phyloP scores from a whole-genome alignment of 2,113 vertebrate genomes.

The Sinocyclocheilus anshuiensis region DNA sequence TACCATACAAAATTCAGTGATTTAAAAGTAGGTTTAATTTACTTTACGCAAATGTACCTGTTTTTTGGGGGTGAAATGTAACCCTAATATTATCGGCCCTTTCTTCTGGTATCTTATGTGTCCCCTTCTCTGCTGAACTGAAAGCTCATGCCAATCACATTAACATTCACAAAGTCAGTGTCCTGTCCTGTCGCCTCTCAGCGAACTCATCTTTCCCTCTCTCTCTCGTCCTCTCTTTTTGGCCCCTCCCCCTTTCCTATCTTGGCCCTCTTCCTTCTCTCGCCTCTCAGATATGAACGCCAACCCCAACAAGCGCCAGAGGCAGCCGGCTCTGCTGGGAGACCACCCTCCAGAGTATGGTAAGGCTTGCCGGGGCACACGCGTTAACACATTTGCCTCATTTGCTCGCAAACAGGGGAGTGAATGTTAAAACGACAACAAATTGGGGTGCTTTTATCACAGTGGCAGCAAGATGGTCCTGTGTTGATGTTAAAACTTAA shows the following conservation, averaged over 20 bases:
- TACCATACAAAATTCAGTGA: background rate
- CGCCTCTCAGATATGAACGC: constrained; percentile 81
- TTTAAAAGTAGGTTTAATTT: background rate
- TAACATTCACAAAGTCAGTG: background rate
- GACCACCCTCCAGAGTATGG: constrained; percentile 89
- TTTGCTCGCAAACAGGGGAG: constrained; percentile 34
- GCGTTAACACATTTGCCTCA: constrained; percentile 18
- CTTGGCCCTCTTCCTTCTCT: constrained; percentile 47
- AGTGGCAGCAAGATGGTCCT: constrained; percentile 55
- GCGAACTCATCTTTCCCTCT: constrained; percentile 45
- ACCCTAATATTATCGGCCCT: background rate
- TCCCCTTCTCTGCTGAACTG: background rate
- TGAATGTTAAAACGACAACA: constrained; percentile 29
- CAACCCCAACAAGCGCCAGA: constrained; percentile 87
- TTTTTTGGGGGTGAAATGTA: background rate
- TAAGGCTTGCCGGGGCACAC: constrained; percentile 55
- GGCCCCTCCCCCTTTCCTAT: constrained; percentile 24
- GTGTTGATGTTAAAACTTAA: constrained; percentile 40
- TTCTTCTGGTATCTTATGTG: background rate
- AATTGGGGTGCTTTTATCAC: constrained; percentile 45
- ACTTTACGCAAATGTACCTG: background rate
- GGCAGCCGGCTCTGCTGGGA: constrained; percentile 87
- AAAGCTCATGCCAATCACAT: background rate
- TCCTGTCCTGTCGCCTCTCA: constrained; percentile 22
- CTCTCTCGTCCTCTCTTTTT: constrained; percentile 26